Evolutionary conservation across 2,888 invertebrate species (phyloP), one percentile per base, ranked within the genome.

Genomic region (Noctua comes): DNA sequence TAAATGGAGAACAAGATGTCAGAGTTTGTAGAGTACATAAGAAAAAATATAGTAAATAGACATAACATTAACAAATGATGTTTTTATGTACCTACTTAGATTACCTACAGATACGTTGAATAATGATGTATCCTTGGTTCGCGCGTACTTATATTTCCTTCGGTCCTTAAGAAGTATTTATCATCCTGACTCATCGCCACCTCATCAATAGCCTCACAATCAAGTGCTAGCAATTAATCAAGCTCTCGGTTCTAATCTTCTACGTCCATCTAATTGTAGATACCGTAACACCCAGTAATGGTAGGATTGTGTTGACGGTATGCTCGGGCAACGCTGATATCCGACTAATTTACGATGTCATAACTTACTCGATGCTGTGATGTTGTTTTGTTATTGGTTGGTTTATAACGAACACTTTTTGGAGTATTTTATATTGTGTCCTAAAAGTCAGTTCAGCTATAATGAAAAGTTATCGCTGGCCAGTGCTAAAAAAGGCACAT

Each of bases 351-450:
- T 36, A 36, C 36, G 5, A 5, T 36, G 36, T 36, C 36, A 36
- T 36, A 36, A 36, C 36, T 36, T 36, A 31, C 31, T 31, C 31
- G 70, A 74, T 40, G n/a, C 16, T 86, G 81, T 83, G 54, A 77
- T 83, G 82, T 79, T 85, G 76, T 82, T 86, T 74, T 70, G 74
- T 59, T 73, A 75, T 73, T 77, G 62, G 76, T 76, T 65, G 74
- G 68, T 64, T 36, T 46, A 62, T 54, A 64, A 65, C n/a, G 31
- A 46, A 54, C 21, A n/a, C 21, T 62, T 73, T 64, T 73, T 46
- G 13, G 2, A 40, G n/a, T 7, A 13, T 65, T 65, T 40, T 40
- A 43, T 66, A 43, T n/a, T n/a, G 40, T 48, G 31, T 21, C n/a
- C 21, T 48, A 13, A 43, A 31, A 59, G 1, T 36, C 36, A 36